phyloP scores from a whole-genome alignment of 2,113 vertebrate genomes.

The Pavo muticus region DNA sequence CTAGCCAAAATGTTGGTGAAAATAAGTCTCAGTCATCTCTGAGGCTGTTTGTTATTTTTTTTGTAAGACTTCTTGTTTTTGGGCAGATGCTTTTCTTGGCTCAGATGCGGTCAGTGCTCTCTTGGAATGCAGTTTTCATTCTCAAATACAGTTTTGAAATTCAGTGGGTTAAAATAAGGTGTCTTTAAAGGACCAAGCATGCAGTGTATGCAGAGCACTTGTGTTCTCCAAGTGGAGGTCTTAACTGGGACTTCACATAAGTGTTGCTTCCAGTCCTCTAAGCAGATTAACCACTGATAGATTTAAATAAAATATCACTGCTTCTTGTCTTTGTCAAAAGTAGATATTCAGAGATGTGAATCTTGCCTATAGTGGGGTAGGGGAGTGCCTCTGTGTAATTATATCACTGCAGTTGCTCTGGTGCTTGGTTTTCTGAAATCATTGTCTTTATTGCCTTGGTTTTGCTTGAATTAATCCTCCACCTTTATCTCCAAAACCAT shows the following conservation, averaged over 20 bases:
- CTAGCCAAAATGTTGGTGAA: background rate
- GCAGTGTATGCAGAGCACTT: background rate
- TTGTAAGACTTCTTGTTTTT: background rate
- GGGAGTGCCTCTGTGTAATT: background rate
- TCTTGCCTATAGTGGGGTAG: background rate
- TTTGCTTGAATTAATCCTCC: background rate
- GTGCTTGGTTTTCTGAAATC: background rate
- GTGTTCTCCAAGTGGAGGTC: background rate
- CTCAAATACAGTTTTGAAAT: background rate
- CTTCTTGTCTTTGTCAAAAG: background rate
- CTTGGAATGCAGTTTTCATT: background rate
- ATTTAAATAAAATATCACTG: background rate
- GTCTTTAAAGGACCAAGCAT: background rate
- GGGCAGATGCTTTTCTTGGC: background rate
- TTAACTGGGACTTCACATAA: background rate
- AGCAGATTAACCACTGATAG: background rate
- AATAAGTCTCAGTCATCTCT: background rate
- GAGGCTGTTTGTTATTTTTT: background rate
- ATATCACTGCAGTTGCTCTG: background rate
- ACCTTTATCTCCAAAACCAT: background rate
- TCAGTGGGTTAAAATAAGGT: background rate
- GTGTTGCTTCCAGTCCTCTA: background rate
- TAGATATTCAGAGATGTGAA: background rate
- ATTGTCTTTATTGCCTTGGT: background rate
- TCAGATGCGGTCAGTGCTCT: background rate